Percentiles rank a stretch among this genome's conserved stretches.
Evolutionary conservation across 2,797 vertebrate species (phyloP).

Genomic region (Microtus californicus): DNA sequence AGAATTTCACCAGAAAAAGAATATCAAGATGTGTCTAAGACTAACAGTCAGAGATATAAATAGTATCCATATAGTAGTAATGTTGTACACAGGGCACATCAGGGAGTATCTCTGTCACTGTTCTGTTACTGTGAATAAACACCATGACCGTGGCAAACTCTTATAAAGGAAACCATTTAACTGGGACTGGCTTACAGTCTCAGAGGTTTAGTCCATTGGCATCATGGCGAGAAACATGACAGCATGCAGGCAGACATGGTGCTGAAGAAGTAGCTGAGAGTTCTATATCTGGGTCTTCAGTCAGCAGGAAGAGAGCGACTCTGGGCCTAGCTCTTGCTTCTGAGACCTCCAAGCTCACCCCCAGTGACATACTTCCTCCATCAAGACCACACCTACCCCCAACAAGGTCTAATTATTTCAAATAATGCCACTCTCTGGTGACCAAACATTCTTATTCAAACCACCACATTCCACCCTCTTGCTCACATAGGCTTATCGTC

Average conservation of each 20-base stretch:
- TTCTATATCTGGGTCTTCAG: neutral
- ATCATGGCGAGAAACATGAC: neutral
- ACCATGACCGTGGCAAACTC: neutral
- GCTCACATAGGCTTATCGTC: neutral
- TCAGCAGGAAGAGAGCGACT: neutral
- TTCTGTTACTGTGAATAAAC: neutral
- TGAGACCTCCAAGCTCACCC: neutral
- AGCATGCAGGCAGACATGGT: neutral
- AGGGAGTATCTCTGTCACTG: neutral
- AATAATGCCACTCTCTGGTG: neutral
- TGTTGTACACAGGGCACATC: neutral
- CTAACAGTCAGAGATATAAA: neutral
- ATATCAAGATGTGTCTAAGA: neutral
- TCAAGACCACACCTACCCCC: neutral
- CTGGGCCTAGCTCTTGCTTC: neutral
- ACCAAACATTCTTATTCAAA: neutral
- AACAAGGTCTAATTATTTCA: neutral
- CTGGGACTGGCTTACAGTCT: neutral
- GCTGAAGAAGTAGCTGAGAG: neutral
- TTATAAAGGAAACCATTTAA: neutral
- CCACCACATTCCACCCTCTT: neutral
- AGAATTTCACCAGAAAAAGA: neutral
- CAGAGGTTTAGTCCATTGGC: neutral
- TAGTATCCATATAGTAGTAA: neutral
- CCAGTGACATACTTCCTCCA: neutral